Evolutionary conservation across 1,140 invertebrate genomes (phyloP), one percentile per base, ranked within the genome.

Genomic region (Philotrypesis tridentata): DNA sequence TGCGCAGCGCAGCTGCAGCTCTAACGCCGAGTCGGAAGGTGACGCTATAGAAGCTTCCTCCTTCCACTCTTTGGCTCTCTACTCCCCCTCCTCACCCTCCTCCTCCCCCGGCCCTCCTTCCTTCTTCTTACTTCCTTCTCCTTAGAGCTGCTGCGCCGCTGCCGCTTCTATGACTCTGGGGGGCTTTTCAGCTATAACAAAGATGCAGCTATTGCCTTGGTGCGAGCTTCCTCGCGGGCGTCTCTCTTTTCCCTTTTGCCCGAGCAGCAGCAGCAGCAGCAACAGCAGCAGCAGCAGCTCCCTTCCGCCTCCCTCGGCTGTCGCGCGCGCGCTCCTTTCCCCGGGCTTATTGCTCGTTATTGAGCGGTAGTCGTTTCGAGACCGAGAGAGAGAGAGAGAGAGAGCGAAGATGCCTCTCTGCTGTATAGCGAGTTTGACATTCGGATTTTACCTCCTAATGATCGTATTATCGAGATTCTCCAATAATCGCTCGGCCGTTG

Each of bases 311-410:
- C 76, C 75, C 70, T 67, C 33, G 7, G 23, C 33, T 17, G 33
- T 25, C 40, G 1, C 71, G 60, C 8, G 48, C 48, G 48, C 48
- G 48, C 6, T 2, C 21, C 48, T 55, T 37, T 40, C 80, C 29
- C n/a, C 7, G 21, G 48, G 77, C 55, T 80, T 80, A 80, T 80
- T 80, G 78, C 78, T 80, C 78, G 78, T 80, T 80, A 80, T 79
- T 71, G 77, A 79, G 67, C 77, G 77, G 77, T 79, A 79, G 77
- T 79, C 37, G 37, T 70, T 78, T 78, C 65, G 37, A 63, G 40
- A 37, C 4, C 9, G 60, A 29, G 61, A 65, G 61, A 14, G 55
- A 60, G 55, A n/a, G 55, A 60, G 55, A n/a, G 55, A 61, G 17
- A 61, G 17, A 61, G 11, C 29, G 68, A n/a, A 37, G 14, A 37